Base-by-base conservation (phyloP, 2,797 vertebrate genomes). In the Phoeniculus purpureus region DNA sequence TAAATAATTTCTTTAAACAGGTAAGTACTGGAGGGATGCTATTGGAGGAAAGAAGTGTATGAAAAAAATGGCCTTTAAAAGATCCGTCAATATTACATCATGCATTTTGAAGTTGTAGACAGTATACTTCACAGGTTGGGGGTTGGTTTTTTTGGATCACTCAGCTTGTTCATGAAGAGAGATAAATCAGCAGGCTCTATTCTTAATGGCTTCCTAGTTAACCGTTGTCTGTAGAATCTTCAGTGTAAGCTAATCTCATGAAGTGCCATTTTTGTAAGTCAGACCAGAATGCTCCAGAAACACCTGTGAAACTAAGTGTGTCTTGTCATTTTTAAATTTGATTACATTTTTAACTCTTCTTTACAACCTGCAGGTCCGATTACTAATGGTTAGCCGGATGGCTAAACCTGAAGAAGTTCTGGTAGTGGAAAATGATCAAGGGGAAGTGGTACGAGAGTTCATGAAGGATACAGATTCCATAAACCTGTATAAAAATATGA, bases 391-490 rank as follows among this genome's bases (percentile, higher is more conserved):
- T n/a, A 99, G 99, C 95, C 98, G 99, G 51, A 99, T 99, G 99
- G 99, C 99, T 79, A 99, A 99, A 92, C 99, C 99, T 6, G 99
- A 99, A 96, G 99, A 99, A 96, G 99, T 99, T 26, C 95, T 99
- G 86, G 99, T 99, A 92, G 99, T 99, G 97, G 99, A 99, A 97
- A 99, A 99, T n/a, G 99, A 99, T 96, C 99, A 99, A 96, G 99
- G 99, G 78, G 99, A 99, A 96, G 99, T 99, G 93, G 99, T 99
- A 65, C 96, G 99, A 92, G 99, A 99, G 97, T 99, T 99, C 96
- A 99, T 99, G 99, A 99, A 99, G 97, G 99, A 99, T 96, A 99
- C 99, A 0, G 99, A 99, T 96, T 99, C 99, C 81, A 99, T 99
- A 96, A 99, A 99, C 97, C 97, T 99, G 88, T 99, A 99, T 97